phyloP scores from a whole-genome alignment of 2,113 vertebrate species.

The Chloropsis hardwickii region DNA sequence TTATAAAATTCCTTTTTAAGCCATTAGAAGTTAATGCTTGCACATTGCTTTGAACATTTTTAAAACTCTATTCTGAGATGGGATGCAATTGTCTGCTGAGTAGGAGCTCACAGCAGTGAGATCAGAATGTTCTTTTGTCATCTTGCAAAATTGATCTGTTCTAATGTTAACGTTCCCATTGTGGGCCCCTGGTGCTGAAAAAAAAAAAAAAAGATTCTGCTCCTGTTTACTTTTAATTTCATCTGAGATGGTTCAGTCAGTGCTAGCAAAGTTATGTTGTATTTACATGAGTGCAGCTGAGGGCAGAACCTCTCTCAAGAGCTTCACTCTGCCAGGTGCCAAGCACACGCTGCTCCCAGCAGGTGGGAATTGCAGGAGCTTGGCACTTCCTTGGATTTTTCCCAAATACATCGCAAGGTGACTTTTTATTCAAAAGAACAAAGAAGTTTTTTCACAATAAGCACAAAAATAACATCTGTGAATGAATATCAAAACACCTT shows the following conservation, averaged over 20 bases:
- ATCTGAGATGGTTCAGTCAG: neutral
- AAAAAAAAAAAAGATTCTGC: neutral
- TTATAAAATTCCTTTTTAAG: slow-evolving; percentile 24
- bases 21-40: slow-evolving; percentile 8
- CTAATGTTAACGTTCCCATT: neutral
- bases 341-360: neutral
- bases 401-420: neutral
- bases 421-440: neutral
- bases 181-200: neutral
- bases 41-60: slow-evolving; percentile 12
- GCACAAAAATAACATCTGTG: neutral
- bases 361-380: neutral
- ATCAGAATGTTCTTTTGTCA: slow-evolving; percentile 31
- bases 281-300: neutral
- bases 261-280: neutral
- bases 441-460: neutral
- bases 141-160: slow-evolving; percentile 8
- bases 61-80: slow-evolving; percentile 40
- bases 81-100: slow-evolving; percentile 52
- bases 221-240: neutral
- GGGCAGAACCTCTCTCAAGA: slow-evolving; percentile 3
- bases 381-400: slow-evolving; percentile 6
- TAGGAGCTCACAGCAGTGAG: slow-evolving; percentile 26
- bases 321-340: neutral
- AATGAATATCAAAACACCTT: neutral